Evolutionary conservation across 2,113 vertebrate species (phyloP).

Genomic region (Rhabdomys dilectus): DNA sequence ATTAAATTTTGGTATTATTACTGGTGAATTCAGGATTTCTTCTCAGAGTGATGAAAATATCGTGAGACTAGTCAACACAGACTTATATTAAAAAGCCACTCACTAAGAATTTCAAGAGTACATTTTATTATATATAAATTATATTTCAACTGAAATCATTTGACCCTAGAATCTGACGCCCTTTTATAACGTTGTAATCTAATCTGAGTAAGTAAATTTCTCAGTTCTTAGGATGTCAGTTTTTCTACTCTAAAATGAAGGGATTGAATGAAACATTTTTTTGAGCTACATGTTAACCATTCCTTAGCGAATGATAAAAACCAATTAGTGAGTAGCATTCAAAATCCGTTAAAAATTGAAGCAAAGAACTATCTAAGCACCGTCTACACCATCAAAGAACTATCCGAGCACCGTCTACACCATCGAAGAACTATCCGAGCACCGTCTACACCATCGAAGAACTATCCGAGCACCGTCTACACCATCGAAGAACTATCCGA

Average conservation of each 20-base stretch:
- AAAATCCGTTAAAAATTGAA: background rate
- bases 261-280: background rate
- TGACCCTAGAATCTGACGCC: background rate
- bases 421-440: background rate
- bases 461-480: background rate
- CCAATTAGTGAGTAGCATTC: constrained; percentile 21
- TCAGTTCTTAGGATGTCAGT: background rate
- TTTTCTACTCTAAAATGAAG: constrained; percentile 45
- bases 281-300: background rate
- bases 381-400: background rate
- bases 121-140: constrained; percentile 37
- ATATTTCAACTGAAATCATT: constrained; percentile 26
- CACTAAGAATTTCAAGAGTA: background rate
- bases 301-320: constrained; percentile 41
- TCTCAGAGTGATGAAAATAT: constrained; percentile 20
- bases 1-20: background rate
- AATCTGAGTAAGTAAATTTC: background rate
- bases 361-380: background rate
- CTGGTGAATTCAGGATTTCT: background rate
- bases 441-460: background rate
- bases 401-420: background rate
- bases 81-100: constrained; percentile 42
- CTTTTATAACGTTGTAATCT: background rate
- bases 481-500: background rate
- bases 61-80: constrained; percentile 14